phyloP scores from a whole-genome alignment of 2,797 vertebrate genomes.

The Sebastes matsubarae region DNA sequence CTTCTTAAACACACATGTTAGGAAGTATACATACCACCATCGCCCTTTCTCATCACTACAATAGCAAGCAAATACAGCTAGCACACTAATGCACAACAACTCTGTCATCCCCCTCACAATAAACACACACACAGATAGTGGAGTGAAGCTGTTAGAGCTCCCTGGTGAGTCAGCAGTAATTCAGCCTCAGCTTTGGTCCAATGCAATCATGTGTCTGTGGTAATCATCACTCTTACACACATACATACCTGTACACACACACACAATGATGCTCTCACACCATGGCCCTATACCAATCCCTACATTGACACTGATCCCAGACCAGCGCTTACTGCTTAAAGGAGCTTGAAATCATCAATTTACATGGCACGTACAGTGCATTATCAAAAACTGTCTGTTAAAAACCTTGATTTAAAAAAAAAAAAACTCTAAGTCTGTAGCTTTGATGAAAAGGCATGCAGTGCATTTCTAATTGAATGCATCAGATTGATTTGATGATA shows the following conservation, averaged over 20 bases:
- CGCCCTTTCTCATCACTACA: too few species aligned
- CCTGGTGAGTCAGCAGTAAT: slow-evolving; percentile 37
- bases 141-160: not conserved
- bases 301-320: slow-evolving; percentile 2
- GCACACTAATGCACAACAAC: too few species aligned
- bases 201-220: not conserved
- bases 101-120: not conserved
- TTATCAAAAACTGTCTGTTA: not conserved
- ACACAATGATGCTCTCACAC: not conserved
- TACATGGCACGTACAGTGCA: not conserved
- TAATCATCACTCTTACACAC: not conserved
- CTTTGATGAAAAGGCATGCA: slow-evolving; percentile 59
- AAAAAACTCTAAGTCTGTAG: slow-evolving; percentile 28
- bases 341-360: not conserved
- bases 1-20: too few species aligned
- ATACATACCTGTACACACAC: not conserved
- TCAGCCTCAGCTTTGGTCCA: not conserved
- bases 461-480: slow-evolving; percentile 69
- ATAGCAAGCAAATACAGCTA: too few species aligned
- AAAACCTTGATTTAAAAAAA: not conserved
- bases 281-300: not conserved
- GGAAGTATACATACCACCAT: too few species aligned
- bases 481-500: slow-evolving; percentile 74
- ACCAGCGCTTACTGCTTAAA: not conserved
- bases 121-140: not conserved